These are phyloP conservation scores for Hecatera dysodea DNA, from an alignment of 2,888 invertebrate species.

Conservation along the genomic window DNA sequence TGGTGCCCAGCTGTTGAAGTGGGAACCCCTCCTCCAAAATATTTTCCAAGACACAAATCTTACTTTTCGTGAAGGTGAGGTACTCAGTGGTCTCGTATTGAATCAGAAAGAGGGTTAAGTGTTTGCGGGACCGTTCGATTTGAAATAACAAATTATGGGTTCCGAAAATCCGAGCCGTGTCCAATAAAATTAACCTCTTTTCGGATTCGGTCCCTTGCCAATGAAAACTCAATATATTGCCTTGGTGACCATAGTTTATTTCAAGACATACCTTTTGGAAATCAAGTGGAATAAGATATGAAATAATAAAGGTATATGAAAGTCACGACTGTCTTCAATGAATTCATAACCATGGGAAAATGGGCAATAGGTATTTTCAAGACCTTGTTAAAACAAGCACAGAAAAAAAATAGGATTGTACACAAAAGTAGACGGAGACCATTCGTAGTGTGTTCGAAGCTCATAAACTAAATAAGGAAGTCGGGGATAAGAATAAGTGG, in stretches of 20 bases:
- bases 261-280: constrained; percentile 5
- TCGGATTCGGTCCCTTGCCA: constrained; percentile 14
- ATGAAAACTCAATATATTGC: constrained; percentile 41
- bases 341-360: background rate
- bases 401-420: no score
- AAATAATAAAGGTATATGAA: background rate
- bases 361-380: background rate
- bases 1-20: constrained; percentile 41
- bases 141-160: constrained; percentile 43
- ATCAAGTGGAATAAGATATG: background rate
- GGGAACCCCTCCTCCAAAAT: constrained; percentile 15
- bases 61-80: constrained; percentile 35
- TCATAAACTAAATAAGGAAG: background rate
- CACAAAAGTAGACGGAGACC: background rate
- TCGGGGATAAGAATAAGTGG: background rate
- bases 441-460: background rate
- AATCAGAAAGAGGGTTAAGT: constrained; percentile 38
- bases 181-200: constrained; percentile 47
- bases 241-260: constrained; percentile 17
- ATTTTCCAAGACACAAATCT: constrained; percentile 36
- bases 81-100: constrained; percentile 35
- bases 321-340: background rate
- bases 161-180: constrained; percentile 33
- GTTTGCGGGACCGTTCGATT: constrained; percentile 34
- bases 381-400: background rate